Base-by-base conservation (phyloP, 2,888 invertebrate genomes). In the Cosmia pyralina region DNA sequence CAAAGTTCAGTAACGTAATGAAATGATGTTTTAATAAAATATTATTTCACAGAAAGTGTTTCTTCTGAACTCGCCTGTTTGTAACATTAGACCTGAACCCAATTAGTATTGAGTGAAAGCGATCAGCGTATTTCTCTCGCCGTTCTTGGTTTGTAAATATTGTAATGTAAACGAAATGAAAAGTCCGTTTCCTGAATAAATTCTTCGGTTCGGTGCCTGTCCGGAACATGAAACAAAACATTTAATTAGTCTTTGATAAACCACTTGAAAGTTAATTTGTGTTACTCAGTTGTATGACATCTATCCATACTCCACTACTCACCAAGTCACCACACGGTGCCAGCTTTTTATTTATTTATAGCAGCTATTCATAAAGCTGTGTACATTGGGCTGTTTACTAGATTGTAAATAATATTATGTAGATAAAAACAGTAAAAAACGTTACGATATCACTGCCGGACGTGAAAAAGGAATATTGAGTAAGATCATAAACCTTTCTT, bases 401-500 rank as follows among this genome's bases (percentile, higher is more conserved):
- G 60, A 63, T 78, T 64, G 53, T 78, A 72, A 72, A 60, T 65
- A 53, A 59, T 50, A 77, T 72, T 50, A 69, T 72, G 64, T 59
- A 60, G 34, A 79, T 79, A 34, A 28, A 72, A 79, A 79, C 50
- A 38, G 59, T 70, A 74, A 72, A 44, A 63, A 71, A 52, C 13
- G 67, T 63, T 38, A 70, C 41, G 82, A 67, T 65, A 59, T 46
- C 22, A 7, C 28, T 19, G 38, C 53, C 38, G 53, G 48, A 58
- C 65, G 57, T 75, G 60, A 66, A 70, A 57, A 50, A 11, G 57
- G 68, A 66, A 72, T 70, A 70, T 81, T 73, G 53, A 71, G 75
- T 71, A 60, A 69, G 38, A 69, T 72, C 81, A 72, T 83, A 81
- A 75, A 84, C 19, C 53, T 75, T 67, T 19, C 41, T 62, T 68